These are phyloP conservation scores for Exephanes ischioxanthus DNA, from an alignment of 2,888 invertebrate species.

Conservation along the genomic window DNA sequence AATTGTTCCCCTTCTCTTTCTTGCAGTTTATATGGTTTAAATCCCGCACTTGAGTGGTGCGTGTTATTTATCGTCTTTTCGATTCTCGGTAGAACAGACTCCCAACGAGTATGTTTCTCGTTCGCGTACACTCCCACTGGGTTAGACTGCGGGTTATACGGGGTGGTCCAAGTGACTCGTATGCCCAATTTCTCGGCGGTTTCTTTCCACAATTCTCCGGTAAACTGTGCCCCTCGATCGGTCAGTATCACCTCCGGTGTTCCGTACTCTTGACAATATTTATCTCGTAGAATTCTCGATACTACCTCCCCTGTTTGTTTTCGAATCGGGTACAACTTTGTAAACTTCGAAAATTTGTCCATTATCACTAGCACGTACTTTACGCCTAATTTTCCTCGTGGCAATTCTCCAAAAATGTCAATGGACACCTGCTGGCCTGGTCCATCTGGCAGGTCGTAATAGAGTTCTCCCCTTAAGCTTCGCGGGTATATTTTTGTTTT, in stretches of 20 bases:
- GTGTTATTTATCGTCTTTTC: not conserved
- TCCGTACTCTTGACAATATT: conserved; percentile 15
- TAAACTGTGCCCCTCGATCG: too few species aligned
- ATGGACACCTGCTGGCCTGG: too few species aligned
- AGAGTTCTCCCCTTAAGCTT: too few species aligned
- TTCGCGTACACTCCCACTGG: conserved; percentile 25
- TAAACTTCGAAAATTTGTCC: conserved; percentile 36
- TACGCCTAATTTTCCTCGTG: too few species aligned
- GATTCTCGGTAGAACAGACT: not conserved
- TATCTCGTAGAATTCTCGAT: not conserved
- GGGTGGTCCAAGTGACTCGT: conserved; percentile 21
- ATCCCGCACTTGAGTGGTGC: conserved; percentile 18
- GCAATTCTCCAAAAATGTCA: too few species aligned
- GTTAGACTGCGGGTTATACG: conserved; percentile 54
- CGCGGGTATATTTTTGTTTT: too few species aligned
- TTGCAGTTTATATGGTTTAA: not conserved
- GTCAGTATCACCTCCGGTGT: conserved; percentile 21
- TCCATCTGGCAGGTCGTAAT: too few species aligned
- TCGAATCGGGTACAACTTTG: conserved; percentile 30
- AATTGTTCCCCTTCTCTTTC: not conserved
- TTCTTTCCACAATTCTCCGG: conserved; percentile 1
- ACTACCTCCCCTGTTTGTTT: conserved; percentile 9
- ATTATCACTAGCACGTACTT: conserved; percentile 36
- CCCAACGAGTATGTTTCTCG: not conserved
- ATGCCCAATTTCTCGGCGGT: conserved; percentile 12